Percentiles rank a stretch among this genome's conserved stretches.
Conservation (phyloP, 1,140 invertebrate genomes). For the Gryllus bimaculatus region DNA sequence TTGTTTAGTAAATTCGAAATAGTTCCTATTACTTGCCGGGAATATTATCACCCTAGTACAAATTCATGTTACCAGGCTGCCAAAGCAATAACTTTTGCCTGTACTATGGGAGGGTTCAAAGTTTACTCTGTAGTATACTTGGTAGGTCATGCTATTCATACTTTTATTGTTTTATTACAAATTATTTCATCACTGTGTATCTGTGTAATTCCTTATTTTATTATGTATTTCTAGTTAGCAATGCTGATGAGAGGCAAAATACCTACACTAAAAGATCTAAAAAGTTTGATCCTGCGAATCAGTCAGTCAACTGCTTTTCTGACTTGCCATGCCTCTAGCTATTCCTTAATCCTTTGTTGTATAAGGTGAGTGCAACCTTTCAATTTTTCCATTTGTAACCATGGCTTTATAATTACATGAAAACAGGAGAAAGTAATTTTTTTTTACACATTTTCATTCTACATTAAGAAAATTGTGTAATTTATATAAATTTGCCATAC, state of each 20-base stretch:
- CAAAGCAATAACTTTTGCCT: neutral
- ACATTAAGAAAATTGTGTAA: no score
- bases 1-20: neutral
- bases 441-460: no score
- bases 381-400: no score
- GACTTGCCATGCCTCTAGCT: conserved; percentile 62
- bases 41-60: neutral
- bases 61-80: neutral
- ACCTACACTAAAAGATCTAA: conserved; percentile 49
- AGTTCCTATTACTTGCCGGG: neutral
- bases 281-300: conserved; percentile 53
- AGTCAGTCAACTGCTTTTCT: conserved; percentile 66
- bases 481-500: no score
- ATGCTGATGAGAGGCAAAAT: conserved; percentile 55
- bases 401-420: no score
- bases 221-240: conserved; percentile 49
- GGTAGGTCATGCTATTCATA: conserved; percentile 8
- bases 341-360: conserved; percentile 56
- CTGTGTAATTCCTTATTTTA: conserved; percentile 12
- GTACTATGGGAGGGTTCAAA: neutral
- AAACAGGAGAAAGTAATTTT: no score
- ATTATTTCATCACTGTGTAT: no score
- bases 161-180: no score
- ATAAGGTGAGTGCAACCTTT: conserved; percentile 39
- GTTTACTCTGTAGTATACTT: neutral